A percentile compares a stretch with the other conserved stretches of the same genome.
Evolutionary conservation across 2,113 vertebrate species (phyloP).

Genomic region (Oncorhynchus clarkii): DNA sequence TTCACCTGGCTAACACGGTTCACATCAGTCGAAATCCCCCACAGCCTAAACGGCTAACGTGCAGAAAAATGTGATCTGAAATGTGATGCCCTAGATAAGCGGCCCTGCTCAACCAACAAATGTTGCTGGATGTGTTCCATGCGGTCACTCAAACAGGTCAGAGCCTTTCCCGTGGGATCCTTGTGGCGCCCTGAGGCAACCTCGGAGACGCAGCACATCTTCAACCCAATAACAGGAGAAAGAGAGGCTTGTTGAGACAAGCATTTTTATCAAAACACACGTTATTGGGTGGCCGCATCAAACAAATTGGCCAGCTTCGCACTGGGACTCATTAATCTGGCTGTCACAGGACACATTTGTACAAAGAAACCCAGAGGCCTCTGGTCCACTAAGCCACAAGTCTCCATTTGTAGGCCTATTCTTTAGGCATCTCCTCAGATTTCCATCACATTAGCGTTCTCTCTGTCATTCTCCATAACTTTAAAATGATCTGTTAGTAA

Average conservation of each 20-base stretch:
- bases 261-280: neutral
- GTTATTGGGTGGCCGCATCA: neutral
- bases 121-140: neutral
- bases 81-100: neutral
- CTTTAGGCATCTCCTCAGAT: neutral
- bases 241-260: neutral
- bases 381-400: neutral
- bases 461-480: neutral
- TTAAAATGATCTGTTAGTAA: neutral
- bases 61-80: neutral
- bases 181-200: neutral
- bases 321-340: neutral
- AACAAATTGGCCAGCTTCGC: neutral
- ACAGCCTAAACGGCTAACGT: neutral
- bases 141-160: constrained; percentile 1
- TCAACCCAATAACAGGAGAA: neutral
- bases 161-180: neutral
- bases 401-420: neutral
- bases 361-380: neutral
- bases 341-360: neutral
- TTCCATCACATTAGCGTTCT: neutral
- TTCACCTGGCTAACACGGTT: neutral
- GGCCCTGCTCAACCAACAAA: neutral
- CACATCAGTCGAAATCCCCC: neutral
- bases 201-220: neutral